A percentile compares a stretch with the other conserved stretches of the same genome.
Conservation (phyloP, 2,113 vertebrate genomes). For the Zosterops pallidus region DNA sequence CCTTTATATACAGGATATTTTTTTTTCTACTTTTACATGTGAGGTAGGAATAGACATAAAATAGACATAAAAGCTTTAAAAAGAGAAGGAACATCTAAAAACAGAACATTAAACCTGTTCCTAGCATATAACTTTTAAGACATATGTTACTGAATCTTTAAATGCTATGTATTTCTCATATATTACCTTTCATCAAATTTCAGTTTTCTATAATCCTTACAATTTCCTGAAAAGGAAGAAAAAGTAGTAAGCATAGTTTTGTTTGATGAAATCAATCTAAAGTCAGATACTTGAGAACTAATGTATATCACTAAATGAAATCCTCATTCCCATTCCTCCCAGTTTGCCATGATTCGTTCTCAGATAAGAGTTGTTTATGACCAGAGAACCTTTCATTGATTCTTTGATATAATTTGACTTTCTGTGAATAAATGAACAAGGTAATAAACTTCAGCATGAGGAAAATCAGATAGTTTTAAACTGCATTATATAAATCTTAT, state of each 20-base stretch:
- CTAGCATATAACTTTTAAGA: not conserved
- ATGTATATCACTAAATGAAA: not conserved
- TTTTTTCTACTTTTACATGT: not conserved
- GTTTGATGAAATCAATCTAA: not conserved
- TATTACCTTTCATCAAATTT: not conserved
- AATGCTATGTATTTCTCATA: not conserved
- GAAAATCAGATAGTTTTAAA: not conserved
- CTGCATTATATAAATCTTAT: not conserved
- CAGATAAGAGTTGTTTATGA: constrained; percentile 7
- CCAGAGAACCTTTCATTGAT: not conserved
- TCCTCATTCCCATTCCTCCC: not conserved
- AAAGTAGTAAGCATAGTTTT: not conserved
- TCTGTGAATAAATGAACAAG: not conserved
- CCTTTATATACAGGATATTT: not conserved
- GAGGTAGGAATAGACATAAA: not conserved
- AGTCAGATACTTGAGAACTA: constrained; percentile 28
- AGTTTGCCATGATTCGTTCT: not conserved
- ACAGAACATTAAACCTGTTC: not conserved
- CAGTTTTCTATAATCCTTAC: not conserved
- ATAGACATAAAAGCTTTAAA: not conserved
- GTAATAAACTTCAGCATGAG: not conserved
- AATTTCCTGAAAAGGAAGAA: constrained; percentile 12
- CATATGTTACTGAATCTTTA: not conserved
- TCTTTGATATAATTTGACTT: not conserved
- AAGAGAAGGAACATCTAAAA: not conserved